phyloP scores from a whole-genome alignment of 2,888 invertebrate genomes.

The Drosophila stalkeri region DNA sequence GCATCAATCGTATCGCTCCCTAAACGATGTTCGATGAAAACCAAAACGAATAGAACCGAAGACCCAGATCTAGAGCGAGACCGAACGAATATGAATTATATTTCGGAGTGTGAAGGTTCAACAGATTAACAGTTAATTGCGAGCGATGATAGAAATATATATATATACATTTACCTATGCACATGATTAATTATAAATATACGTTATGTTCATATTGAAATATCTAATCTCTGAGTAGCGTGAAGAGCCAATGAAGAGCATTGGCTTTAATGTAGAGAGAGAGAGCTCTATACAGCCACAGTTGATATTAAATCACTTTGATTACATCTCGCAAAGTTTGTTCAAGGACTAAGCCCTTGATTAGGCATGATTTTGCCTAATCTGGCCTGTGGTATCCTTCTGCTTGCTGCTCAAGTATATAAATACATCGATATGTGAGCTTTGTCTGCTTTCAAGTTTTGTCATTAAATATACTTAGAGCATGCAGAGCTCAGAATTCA shows the following conservation, averaged over 20 bases:
- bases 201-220: too few relatives aligned
- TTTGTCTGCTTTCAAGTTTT: conserved; percentile 7
- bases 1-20: too few relatives aligned
- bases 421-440: background rate
- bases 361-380: conserved; percentile 1
- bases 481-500: background rate
- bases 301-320: background rate
- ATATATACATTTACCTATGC: too few relatives aligned
- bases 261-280: background rate
- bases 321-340: background rate
- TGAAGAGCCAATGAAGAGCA: too few relatives aligned
- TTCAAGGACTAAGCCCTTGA: background rate
- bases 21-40: too few relatives aligned
- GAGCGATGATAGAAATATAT: background rate
- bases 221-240: background rate
- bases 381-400: background rate
- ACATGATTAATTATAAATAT: too few relatives aligned
- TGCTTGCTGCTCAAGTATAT: background rate
- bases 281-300: background rate
- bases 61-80: too few relatives aligned
- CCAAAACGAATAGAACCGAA: too few relatives aligned
- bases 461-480: background rate
- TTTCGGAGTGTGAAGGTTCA: too few relatives aligned
- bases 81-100: too few relatives aligned
- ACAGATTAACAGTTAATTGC: too few relatives aligned